Conservation (phyloP, 2,888 invertebrate genomes). For the Dorcus parallelipipedus region DNA sequence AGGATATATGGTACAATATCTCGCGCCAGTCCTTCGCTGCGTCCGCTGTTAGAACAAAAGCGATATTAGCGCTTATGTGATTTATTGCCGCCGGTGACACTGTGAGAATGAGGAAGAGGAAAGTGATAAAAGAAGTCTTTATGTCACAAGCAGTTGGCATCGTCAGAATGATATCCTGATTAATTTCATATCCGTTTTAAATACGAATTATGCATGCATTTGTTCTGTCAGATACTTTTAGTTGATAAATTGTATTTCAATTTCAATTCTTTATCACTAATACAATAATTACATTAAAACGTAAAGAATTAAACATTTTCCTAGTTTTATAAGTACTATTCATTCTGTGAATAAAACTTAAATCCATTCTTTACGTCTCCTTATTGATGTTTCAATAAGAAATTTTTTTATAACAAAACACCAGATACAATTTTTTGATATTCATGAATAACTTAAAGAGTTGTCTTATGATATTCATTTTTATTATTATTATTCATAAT, state of each 20-base stretch:
- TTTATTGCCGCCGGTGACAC: slow-evolving; percentile 39
- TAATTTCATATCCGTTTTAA: slow-evolving; percentile 26
- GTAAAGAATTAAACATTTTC: too few relatives aligned
- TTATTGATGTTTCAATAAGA: too few relatives aligned
- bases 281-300: background rate
- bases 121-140: slow-evolving; percentile 36
- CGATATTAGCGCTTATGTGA: slow-evolving; percentile 38
- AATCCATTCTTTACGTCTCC: too few relatives aligned
- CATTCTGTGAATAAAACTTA: too few relatives aligned
- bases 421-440: too few relatives aligned
- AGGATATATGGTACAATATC: slow-evolving; percentile 22
- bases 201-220: background rate
- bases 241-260: too few relatives aligned
- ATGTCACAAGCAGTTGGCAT: slow-evolving; percentile 31
- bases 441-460: too few relatives aligned
- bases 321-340: too few relatives aligned
- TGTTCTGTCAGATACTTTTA: background rate
- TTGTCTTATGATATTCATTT: too few relatives aligned
- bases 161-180: slow-evolving; percentile 27
- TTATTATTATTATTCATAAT: too few relatives aligned
- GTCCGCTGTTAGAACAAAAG: slow-evolving; percentile 24
- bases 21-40: slow-evolving; percentile 17
- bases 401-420: too few relatives aligned
- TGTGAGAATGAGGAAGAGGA: slow-evolving; percentile 34
- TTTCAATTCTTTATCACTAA: background rate